These are phyloP conservation scores for Aphis craccivora DNA, from an alignment of 1,140 invertebrate genomes.

Conservation along the genomic window DNA sequence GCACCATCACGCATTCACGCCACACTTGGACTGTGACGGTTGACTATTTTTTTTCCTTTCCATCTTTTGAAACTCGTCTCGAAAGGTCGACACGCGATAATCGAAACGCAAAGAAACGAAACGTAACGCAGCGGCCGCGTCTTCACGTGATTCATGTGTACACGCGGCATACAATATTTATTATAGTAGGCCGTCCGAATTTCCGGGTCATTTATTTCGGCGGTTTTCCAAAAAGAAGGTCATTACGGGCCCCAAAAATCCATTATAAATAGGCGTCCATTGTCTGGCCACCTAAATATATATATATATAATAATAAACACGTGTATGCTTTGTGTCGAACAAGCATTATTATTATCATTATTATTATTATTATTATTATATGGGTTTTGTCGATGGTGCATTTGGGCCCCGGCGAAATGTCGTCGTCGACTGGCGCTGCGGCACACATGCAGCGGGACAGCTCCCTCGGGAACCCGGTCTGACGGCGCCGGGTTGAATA, in stretches of 20 bases:
- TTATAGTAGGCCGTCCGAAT: slow-evolving; percentile 29
- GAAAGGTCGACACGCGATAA: background rate
- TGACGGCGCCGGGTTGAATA: background rate
- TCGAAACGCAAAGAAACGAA: slow-evolving; percentile 3
- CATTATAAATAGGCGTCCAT: slow-evolving; percentile 54
- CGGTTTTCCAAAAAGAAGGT: slow-evolving; percentile 44
- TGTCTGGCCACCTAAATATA: slow-evolving; percentile 13
- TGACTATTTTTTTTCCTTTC: background rate
- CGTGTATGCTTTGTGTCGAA: slow-evolving; percentile 27
- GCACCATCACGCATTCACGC: no score
- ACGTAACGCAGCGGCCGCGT: background rate
- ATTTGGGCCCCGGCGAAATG: background rate
- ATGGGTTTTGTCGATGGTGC: background rate
- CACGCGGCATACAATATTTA: background rate
- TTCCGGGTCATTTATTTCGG: slow-evolving; percentile 56
- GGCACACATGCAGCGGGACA: background rate
- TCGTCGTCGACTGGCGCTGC: background rate
- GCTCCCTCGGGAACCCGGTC: background rate
- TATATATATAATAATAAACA: background rate
- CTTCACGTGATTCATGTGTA: background rate
- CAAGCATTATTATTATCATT: background rate
- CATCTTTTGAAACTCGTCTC: background rate
- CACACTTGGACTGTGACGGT: background rate
- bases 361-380: background rate
- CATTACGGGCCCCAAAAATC: slow-evolving; percentile 48